phyloP scores from a whole-genome alignment of 2,797 vertebrate genomes.

The Kryptolebias ocellatus region DNA sequence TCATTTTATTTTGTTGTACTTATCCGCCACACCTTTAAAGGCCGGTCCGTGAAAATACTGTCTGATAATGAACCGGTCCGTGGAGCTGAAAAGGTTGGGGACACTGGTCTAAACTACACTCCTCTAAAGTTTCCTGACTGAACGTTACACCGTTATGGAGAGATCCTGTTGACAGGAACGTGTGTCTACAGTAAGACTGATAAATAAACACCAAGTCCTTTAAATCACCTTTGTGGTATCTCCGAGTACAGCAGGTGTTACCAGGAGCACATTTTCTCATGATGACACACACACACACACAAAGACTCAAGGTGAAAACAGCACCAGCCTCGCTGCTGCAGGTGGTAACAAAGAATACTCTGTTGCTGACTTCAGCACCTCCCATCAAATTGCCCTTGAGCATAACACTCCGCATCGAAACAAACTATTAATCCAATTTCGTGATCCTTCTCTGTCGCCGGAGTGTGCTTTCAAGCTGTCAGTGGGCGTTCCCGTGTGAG shows the following conservation, averaged over 20 bases:
- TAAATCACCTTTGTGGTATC: background rate
- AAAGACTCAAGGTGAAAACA: constrained; percentile 5
- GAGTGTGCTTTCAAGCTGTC: constrained; percentile 31
- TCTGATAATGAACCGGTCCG: too few relatives aligned
- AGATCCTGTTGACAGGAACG: background rate
- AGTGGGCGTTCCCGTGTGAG: background rate
- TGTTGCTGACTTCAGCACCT: constrained; percentile 9
- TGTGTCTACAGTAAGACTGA: background rate
- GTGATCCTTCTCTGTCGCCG: constrained; percentile 10
- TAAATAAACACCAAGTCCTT: background rate
- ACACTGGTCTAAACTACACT: background rate
- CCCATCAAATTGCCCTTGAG: constrained; percentile 17
- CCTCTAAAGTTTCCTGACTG: background rate
- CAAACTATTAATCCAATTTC: constrained; percentile 10
- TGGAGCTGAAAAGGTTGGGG: too few relatives aligned
- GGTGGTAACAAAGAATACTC: background rate
- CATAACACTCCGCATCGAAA: constrained; percentile 5
- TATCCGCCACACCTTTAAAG: too few relatives aligned
- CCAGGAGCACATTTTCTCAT: background rate
- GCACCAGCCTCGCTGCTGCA: background rate
- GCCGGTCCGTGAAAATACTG: too few relatives aligned
- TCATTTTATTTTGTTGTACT: too few relatives aligned
- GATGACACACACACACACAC: background rate
- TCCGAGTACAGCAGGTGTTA: background rate
- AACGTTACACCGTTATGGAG: background rate